These are phyloP conservation scores for Amphipyra berbera DNA, from an alignment of 2,888 invertebrate species.

Conservation along the genomic window DNA sequence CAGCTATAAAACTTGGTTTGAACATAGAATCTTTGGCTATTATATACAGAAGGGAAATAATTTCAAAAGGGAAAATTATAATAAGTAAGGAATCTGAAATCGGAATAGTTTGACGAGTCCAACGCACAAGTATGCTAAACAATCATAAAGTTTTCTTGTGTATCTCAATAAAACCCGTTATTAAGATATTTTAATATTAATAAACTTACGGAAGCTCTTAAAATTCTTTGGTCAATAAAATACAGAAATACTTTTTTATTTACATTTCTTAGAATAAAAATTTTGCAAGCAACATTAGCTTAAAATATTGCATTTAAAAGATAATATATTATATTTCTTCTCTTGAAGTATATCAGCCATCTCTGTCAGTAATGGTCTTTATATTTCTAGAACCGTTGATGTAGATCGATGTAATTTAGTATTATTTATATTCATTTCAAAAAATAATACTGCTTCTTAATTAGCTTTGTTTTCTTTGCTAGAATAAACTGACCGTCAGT, in stretches of 20 bases:
- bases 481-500: too few species aligned
- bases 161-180: slow-evolving; percentile 14
- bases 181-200: slow-evolving; percentile 39
- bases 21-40: too few species aligned
- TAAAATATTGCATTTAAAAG: slow-evolving; percentile 22
- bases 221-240: slow-evolving; percentile 32
- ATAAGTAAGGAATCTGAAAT: slow-evolving; percentile 14
- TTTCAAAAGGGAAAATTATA: slow-evolving; percentile 5
- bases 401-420: slow-evolving; percentile 4
- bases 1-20: too few species aligned
- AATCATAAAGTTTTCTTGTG: slow-evolving; percentile 31
- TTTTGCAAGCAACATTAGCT: slow-evolving; percentile 5
- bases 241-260: slow-evolving; percentile 11
- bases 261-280: not conserved
- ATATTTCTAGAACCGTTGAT: slow-evolving; percentile 23
- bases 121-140: slow-evolving; percentile 25
- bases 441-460: too few species aligned
- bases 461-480: too few species aligned
- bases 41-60: not conserved
- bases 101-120: slow-evolving; percentile 35
- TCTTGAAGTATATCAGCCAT: slow-evolving; percentile 16
- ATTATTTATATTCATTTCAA: slow-evolving; percentile 1
- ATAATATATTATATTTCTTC: slow-evolving; percentile 10
- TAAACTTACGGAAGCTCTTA: slow-evolving; percentile 33
- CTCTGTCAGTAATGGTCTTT: slow-evolving; percentile 23